These are phyloP conservation scores for Ochotona princeps DNA, from an alignment of 2,113 vertebrate species.

Conservation along the genomic window DNA sequence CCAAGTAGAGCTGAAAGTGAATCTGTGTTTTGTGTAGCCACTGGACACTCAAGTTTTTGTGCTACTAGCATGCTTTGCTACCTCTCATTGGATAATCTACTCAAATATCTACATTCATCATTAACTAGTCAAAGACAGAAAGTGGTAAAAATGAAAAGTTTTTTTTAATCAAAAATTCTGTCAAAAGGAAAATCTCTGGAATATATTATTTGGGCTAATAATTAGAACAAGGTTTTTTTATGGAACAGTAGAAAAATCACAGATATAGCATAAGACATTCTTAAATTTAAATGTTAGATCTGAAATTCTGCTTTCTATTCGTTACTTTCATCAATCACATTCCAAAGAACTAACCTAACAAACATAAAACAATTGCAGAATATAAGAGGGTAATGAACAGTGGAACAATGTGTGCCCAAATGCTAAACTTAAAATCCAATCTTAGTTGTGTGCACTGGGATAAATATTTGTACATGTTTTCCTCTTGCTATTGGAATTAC, in stretches of 20 bases:
- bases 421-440: not conserved
- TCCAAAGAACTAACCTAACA: not conserved
- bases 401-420: not conserved
- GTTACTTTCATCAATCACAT: not conserved
- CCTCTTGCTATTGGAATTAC: not conserved
- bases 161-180: not conserved
- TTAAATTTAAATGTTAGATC: not conserved
- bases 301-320: not conserved
- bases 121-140: not conserved
- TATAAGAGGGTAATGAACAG: not conserved
- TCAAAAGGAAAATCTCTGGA: not conserved
- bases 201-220: not conserved
- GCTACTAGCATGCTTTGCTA: not conserved
- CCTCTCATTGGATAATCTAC: not conserved
- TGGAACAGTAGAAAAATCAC: not conserved
- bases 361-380: not conserved
- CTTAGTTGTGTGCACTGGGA: not conserved
- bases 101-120: not conserved
- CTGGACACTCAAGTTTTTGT: not conserved
- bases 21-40: rapidly evolving
- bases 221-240: not conserved
- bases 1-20: not conserved
- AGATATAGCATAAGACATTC: not conserved
- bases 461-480: not conserved
- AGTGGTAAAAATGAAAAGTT: not conserved